phyloP scores from a whole-genome alignment of 1,140 invertebrate species.

The Leptopilina clavipes region DNA sequence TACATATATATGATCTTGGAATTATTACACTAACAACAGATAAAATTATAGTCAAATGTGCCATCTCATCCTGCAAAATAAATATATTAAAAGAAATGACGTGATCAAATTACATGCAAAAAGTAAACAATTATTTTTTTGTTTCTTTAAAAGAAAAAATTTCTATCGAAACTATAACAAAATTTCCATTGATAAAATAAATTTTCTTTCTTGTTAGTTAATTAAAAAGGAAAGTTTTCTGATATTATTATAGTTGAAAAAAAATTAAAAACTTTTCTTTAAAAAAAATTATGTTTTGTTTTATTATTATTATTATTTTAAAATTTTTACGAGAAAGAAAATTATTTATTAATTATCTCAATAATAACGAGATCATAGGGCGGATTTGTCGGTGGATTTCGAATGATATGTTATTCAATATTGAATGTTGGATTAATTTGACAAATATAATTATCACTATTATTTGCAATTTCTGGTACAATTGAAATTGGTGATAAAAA shows the following conservation, averaged over 20 bases:
- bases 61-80: no score
- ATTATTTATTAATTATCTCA: constrained; percentile 36
- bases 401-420: constrained; percentile 36
- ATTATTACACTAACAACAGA: not conserved
- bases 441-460: constrained; percentile 14
- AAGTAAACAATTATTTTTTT: not conserved
- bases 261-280: no score
- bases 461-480: not conserved
- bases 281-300: no score
- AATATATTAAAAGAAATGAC: no score
- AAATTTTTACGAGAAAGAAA: not conserved
- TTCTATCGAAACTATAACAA: no score
- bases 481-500: not conserved
- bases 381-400: constrained; percentile 37
- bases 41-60: not conserved
- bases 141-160: no score
- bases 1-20: not conserved
- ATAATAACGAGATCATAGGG: constrained; percentile 39
- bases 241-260: no score
- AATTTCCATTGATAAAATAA: no score
- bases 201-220: no score
- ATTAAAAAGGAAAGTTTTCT: no score
- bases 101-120: no score
- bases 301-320: no score
- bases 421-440: constrained; percentile 33